Evolutionary conservation across 2,888 invertebrate genomes (phyloP), one percentile per base, ranked within the genome.

Genomic region (Willowsia nigromaculata): DNA sequence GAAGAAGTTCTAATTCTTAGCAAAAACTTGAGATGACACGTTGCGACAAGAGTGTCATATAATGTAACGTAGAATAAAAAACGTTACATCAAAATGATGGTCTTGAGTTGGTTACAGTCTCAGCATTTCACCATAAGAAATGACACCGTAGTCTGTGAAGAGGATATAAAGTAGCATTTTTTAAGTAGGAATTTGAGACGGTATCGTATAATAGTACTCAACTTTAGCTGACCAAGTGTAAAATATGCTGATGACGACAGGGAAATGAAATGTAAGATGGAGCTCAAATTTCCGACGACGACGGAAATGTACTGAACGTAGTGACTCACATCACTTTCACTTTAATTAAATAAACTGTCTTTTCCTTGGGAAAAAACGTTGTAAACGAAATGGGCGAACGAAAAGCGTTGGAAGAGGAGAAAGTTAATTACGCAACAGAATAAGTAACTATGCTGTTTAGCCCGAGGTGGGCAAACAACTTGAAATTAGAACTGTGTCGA

Each of bases 271-370:
- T 40, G 43, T 71, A 25, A 71, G 40, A 71, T 18, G 37, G 7
- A 15, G 40, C 30, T 78, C 78, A 78, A 78, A 78, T 78, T 53
- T 78, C 78, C 30, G 30, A 27, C 6, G 18, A 53, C n/a, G 30
- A 50, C 78, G 78, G 53, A 78, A 78, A 50, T 71, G 40, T 71
- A 40, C 3, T 18, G 40, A 62, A 30, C 5, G 43, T 71, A 47
- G 71, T 71, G 53, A 25, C 30, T 1, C 47, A 27, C 50, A 33
- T 65, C 82, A 65, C 65, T 81, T 62, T 81, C 81, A 40, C 62
- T 82, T 82, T 82, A 82, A 82, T 82, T 82, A 82, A 65, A 65
- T 82, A 82, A 65, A 59, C 68, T 59, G 62, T 78, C 81, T 81
- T 56, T 27, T 59, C 33, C 53, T 33, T 33, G 30, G 33, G 53